Evolutionary conservation across 2,797 vertebrate genomes (phyloP).

Genomic region (Pithecia hirsuta): DNA sequence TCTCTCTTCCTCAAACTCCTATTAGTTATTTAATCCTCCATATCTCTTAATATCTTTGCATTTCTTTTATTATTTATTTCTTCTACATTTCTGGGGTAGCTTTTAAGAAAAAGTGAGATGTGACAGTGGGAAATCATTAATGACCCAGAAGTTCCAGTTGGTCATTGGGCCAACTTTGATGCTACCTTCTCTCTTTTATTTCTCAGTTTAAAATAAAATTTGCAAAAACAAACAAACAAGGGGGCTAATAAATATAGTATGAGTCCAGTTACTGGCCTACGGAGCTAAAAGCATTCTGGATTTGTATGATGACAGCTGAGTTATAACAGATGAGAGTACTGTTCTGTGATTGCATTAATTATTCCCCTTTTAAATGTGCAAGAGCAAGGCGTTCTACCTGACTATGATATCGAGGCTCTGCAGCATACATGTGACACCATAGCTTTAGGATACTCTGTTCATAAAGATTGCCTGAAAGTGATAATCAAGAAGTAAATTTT

Average conservation of each 20-base stretch:
- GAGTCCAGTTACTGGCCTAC: neutral
- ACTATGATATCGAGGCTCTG: neutral
- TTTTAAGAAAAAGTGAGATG: neutral
- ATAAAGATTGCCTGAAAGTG: neutral
- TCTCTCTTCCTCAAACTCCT: neutral
- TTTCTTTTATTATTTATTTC: neutral
- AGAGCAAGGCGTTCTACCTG: neutral
- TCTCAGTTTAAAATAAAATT: conserved; percentile 20
- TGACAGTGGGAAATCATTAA: neutral
- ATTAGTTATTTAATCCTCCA: neutral
- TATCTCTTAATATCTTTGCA: neutral
- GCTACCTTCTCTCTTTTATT: neutral
- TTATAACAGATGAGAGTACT: neutral
- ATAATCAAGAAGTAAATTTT: neutral
- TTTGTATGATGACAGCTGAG: neutral
- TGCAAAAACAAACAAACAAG: neutral
- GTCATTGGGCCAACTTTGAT: neutral
- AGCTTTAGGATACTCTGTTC: neutral
- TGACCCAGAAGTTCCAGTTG: neutral
- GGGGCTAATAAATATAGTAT: neutral
- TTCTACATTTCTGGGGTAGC: neutral
- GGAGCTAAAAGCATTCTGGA: neutral
- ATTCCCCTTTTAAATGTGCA: neutral
- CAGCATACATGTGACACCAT: neutral
- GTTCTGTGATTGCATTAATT: neutral